Percentiles rank a stretch among this genome's conserved stretches.
Evolutionary conservation across 2,888 invertebrate genomes (phyloP).

Genomic region (Agonum fuliginosum): DNA sequence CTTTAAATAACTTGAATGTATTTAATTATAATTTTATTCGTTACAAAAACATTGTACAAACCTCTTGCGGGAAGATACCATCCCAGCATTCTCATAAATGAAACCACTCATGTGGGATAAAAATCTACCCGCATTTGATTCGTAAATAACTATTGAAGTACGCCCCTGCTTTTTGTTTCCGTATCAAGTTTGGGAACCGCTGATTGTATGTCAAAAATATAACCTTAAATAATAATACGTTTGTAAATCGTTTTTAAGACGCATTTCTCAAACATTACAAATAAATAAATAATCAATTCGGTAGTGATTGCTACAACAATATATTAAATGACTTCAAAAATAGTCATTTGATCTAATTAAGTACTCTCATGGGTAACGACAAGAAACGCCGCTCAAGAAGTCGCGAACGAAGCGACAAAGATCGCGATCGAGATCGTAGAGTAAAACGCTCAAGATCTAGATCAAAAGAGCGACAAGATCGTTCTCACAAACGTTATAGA

Average conservation of each 20-base stretch:
- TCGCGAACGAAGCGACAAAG: slow-evolving; percentile 68
- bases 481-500: slow-evolving; percentile 66
- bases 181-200: background rate
- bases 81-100: too few relatives aligned
- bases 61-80: too few relatives aligned
- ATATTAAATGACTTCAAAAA: background rate
- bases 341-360: background rate
- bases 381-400: slow-evolving; percentile 72
- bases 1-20: too few relatives aligned
- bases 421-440: slow-evolving; percentile 63
- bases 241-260: background rate
- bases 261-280: background rate
- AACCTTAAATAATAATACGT: slow-evolving; percentile 19
- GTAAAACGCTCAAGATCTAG: slow-evolving; percentile 70
- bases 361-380: slow-evolving; percentile 68
- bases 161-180: background rate
- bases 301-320: too few relatives aligned
- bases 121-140: too few relatives aligned
- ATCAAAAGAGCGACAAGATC: slow-evolving; percentile 69
- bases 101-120: too few relatives aligned
- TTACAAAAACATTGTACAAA: too few relatives aligned
- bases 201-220: slow-evolving; percentile 19
- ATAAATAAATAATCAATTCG: background rate
- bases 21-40: too few relatives aligned
- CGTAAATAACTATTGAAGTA: background rate